A percentile compares a stretch with the other conserved stretches of the same genome.
Conservation (phyloP, 2,113 vertebrate genomes). For the Rattus rattus region DNA sequence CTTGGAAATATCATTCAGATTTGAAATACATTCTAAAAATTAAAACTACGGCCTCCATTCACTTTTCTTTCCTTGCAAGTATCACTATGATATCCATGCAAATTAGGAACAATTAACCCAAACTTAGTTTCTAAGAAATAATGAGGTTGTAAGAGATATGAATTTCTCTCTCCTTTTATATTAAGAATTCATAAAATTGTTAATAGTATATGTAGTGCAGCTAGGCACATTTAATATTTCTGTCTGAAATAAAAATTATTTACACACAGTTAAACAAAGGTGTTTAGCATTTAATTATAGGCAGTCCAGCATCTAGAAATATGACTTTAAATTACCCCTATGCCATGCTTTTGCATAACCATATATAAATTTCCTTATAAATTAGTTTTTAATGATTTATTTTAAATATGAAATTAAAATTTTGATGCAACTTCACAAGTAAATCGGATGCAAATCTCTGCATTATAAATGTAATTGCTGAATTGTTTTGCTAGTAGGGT, state of each 20-base stretch:
- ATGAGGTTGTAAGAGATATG: neutral
- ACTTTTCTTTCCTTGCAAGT: neutral
- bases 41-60: neutral
- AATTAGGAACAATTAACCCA: conserved; percentile 10
- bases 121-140: neutral
- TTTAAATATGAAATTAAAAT: neutral
- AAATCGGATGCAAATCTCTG: neutral
- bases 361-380: neutral
- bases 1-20: neutral
- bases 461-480: neutral
- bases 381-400: conserved; percentile 42
- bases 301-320: neutral
- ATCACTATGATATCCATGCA: conserved; percentile 7
- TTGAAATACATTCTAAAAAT: conserved; percentile 16
- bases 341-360: neutral
- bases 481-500: neutral
- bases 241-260: neutral
- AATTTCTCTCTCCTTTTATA: neutral
- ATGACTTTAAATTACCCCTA: neutral
- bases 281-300: neutral
- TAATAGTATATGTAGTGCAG: conserved; percentile 6
- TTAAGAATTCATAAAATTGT: neutral
- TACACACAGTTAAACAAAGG: conserved; percentile 29
- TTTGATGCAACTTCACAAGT: neutral
- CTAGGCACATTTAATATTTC: neutral